phyloP scores from a whole-genome alignment of 2,113 vertebrate genomes.

The Globicephala melas region DNA sequence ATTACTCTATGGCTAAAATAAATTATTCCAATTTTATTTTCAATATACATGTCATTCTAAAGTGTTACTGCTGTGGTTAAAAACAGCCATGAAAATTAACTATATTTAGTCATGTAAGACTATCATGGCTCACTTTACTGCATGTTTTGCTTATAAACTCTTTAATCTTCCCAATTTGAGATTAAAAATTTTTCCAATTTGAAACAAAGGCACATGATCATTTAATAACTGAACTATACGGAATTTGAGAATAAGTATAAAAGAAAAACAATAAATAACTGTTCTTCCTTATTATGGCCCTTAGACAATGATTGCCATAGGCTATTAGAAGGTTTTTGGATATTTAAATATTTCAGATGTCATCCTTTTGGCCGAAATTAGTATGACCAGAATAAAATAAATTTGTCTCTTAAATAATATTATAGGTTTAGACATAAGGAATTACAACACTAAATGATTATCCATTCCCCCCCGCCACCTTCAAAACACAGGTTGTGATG shows the following conservation, averaged over 20 bases:
- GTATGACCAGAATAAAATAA: conserved; percentile 18
- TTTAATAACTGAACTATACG: neutral
- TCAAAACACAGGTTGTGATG: neutral
- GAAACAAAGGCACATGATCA: neutral
- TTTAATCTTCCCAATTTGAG: neutral
- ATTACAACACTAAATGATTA: neutral
- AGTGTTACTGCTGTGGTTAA: neutral
- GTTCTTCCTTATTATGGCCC: neutral
- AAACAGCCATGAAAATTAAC: neutral
- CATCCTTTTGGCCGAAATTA: neutral
- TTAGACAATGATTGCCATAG: neutral
- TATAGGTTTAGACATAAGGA: neutral
- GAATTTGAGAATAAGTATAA: neutral
- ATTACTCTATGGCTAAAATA: neutral
- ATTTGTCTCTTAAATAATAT: neutral
- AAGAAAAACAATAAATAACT: neutral
- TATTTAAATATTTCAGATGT: neutral
- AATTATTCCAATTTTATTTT: neutral
- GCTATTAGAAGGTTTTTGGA: neutral
- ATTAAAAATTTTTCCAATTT: neutral
- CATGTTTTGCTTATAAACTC: neutral
- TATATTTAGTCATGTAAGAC: neutral
- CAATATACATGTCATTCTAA: neutral
- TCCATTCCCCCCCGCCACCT: neutral
- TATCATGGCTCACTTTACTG: neutral